Percentiles rank a stretch among this genome's conserved stretches.
phyloP scores from a whole-genome alignment of 2,888 invertebrate genomes.

The Oscheius sp. region DNA sequence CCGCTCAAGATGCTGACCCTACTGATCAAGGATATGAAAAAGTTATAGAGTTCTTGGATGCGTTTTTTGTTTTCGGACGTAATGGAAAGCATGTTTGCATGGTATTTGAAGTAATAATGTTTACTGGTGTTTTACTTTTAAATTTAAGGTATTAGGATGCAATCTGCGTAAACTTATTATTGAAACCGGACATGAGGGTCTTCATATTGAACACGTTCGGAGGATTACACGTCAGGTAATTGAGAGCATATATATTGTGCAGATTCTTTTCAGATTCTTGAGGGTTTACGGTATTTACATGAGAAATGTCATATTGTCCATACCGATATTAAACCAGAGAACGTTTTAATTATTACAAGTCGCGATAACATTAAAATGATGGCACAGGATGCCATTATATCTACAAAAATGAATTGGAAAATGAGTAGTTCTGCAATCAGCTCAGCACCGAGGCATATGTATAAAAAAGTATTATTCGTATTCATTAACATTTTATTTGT shows the following conservation, averaged over 20 bases:
- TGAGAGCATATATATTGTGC: too few species aligned
- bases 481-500: background rate
- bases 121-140: background rate
- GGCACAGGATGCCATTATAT: slow-evolving; percentile 92
- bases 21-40: slow-evolving; percentile 84
- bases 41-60: slow-evolving; percentile 95
- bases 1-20: slow-evolving; percentile 88
- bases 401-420: slow-evolving; percentile 89
- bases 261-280: slow-evolving; percentile 55
- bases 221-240: slow-evolving; percentile 91
- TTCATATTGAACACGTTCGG: slow-evolving; percentile 93
- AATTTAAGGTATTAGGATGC: slow-evolving; percentile 97
- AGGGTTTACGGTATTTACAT: slow-evolving; percentile 91
- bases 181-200: slow-evolving; percentile 96
- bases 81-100: slow-evolving; percentile 84
- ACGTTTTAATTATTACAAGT: slow-evolving; percentile 73
- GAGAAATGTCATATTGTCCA: slow-evolving; percentile 91
- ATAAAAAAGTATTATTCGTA: slow-evolving; percentile 39
- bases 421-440: slow-evolving; percentile 83
- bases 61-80: slow-evolving; percentile 96
- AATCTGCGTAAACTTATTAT: slow-evolving; percentile 97
- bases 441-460: slow-evolving; percentile 57
- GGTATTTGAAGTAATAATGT: slow-evolving; percentile 67
- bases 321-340: slow-evolving; percentile 75
- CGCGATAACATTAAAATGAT: slow-evolving; percentile 76